These are phyloP conservation scores for Lepus europaeus DNA, from an alignment of 2,113 vertebrate species.

Conservation along the genomic window DNA sequence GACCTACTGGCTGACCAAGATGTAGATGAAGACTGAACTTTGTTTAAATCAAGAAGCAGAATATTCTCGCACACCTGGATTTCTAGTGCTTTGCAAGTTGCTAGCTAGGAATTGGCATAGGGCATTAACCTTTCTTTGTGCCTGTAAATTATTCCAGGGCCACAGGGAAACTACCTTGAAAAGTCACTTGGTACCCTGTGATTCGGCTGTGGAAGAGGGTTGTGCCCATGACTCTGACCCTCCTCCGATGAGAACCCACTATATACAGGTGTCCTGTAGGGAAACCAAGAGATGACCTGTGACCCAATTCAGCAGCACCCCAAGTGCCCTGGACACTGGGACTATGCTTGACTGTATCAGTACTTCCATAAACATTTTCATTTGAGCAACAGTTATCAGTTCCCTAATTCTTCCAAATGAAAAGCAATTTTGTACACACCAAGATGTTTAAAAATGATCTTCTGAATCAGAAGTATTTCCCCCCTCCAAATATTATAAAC, in stretches of 20 bases:
- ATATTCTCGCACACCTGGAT: neutral
- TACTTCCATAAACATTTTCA: neutral
- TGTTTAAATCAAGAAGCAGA: slow-evolving; percentile 21
- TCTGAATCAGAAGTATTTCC: slow-evolving; percentile 3
- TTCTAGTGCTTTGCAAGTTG: neutral
- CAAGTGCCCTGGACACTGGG: neutral
- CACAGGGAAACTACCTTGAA: neutral
- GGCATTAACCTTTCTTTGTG: neutral
- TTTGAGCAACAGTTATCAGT: neutral
- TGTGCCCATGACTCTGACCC: neutral
- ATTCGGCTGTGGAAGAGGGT: neutral
- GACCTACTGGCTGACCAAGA: neutral
- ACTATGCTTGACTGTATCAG: neutral
- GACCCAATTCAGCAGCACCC: neutral
- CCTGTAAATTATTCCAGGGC: neutral
- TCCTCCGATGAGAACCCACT: neutral
- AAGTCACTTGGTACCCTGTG: neutral
- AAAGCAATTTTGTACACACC: neutral
- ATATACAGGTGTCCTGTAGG: neutral
- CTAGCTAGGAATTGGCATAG: neutral
- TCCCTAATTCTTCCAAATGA: neutral
- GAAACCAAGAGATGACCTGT: neutral
- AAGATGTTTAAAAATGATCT: slow-evolving; percentile 7
- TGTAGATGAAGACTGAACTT: neutral
- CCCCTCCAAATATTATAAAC: neutral